A percentile compares a stretch with the other conserved stretches of the same genome.
Evolutionary conservation across 1,140 invertebrate species (phyloP).

Genomic region (Apis florea): DNA sequence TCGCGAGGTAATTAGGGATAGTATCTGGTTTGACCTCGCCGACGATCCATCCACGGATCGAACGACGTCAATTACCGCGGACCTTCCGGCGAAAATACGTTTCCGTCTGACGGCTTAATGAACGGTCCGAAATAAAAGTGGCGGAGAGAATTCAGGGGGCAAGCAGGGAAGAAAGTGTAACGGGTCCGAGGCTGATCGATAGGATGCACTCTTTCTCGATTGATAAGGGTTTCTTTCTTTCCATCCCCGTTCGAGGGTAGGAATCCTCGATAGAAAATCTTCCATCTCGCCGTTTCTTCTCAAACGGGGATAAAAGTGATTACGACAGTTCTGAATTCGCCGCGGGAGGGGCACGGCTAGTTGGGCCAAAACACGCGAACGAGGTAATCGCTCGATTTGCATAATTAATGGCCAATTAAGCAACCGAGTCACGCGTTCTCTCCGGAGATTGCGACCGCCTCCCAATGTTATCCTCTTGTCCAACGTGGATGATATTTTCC

Average conservation of each 20-base stretch:
- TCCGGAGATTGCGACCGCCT: conserved; percentile 10
- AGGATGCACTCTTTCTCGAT: conserved; percentile 9
- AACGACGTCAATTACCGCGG: conserved; percentile 52
- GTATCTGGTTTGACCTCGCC: conserved; percentile 4
- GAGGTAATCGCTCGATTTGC: conserved; percentile 32
- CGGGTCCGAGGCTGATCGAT: conserved; percentile 49
- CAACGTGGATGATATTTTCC: background rate
- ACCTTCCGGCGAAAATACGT: conserved; percentile 41
- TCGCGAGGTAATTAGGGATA: conserved; percentile 48
- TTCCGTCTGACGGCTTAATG: conserved; percentile 45
- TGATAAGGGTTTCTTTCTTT: background rate
- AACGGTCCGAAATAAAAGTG: conserved; percentile 18
- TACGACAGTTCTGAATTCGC: background rate
- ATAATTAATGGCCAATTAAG: conserved; percentile 46
- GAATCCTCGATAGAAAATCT: background rate
- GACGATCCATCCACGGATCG: conserved; percentile 39
- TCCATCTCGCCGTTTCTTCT: background rate
- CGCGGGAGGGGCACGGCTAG: background rate
- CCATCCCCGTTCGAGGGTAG: background rate
- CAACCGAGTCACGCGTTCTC: conserved; percentile 33
- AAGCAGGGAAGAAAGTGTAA: conserved; percentile 4
- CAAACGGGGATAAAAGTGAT: background rate
- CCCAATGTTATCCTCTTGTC: too few relatives aligned
- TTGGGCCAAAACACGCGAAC: conserved; percentile 1
- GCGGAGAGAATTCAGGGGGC: conserved; percentile 34